Conservation (phyloP, 2,888 invertebrate genomes). For the Tanytarsus gracilentus region DNA sequence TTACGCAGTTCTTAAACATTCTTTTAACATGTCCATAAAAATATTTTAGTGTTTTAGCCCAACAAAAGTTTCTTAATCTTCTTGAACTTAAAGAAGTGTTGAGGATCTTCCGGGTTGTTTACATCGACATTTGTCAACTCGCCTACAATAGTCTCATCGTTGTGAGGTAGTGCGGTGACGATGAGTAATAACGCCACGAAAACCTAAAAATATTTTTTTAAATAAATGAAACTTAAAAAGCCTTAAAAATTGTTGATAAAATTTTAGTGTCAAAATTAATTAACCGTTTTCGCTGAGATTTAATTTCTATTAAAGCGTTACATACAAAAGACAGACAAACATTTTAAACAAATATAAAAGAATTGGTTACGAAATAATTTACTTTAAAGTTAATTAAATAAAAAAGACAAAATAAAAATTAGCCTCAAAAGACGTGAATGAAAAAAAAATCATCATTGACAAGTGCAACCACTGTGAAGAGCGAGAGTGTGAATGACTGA, state of each 20-base stretch:
- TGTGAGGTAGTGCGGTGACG: neutral
- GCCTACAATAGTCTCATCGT: slow-evolving; percentile 13
- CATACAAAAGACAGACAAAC: too few species aligned
- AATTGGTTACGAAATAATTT: too few species aligned
- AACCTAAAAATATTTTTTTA: neutral
- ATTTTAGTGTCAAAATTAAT: too few species aligned
- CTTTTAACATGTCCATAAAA: neutral
- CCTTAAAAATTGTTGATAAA: too few species aligned
- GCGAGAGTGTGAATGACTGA: neutral
- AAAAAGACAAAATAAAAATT: too few species aligned
- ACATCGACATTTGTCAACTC: neutral
- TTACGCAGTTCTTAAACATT: neutral
- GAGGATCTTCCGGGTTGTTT: slow-evolving; percentile 20
- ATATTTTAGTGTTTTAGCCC: slow-evolving; percentile 21
- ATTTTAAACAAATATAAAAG: too few species aligned
- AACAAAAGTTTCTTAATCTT: slow-evolving; percentile 20
- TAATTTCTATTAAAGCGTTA: neutral
- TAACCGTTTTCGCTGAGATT: too few species aligned
- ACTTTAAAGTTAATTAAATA: neutral
- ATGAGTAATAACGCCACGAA: neutral
- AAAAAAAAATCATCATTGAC: too few species aligned
- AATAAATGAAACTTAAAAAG: neutral
- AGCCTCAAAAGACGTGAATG: too few species aligned
- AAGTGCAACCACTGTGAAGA: too few species aligned
- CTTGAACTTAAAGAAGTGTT: slow-evolving; percentile 20